phyloP scores from a whole-genome alignment of 2,113 vertebrate species.

The Psilopogon haemacephalus region DNA sequence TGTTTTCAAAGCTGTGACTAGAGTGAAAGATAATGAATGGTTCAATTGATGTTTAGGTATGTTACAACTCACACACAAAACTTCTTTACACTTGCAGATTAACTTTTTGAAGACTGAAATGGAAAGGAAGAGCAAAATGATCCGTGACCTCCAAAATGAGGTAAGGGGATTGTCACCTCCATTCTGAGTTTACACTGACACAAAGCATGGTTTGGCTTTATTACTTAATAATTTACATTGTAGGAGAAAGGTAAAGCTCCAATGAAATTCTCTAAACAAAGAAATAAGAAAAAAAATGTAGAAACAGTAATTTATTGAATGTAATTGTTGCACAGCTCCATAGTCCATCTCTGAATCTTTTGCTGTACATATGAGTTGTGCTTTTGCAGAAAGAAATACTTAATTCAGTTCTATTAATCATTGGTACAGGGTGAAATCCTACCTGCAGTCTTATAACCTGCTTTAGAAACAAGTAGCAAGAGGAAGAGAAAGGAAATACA shows the following conservation, averaged over 20 bases:
- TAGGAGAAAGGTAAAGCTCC: neutral
- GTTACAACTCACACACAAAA: neutral
- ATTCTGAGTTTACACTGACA: neutral
- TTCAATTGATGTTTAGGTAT: neutral
- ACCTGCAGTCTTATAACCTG: neutral
- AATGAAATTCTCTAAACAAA: neutral
- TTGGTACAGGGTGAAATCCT: neutral
- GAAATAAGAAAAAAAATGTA: neutral
- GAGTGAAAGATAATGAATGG: neutral
- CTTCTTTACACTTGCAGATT: constrained; percentile 80
- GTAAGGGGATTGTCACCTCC: constrained; percentile 68
- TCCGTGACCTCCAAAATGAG: constrained; percentile 97
- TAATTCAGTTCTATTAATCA: neutral
- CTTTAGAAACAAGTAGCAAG: neutral
- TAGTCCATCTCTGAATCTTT: neutral
- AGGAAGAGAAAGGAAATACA: neutral
- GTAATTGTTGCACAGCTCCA: neutral
- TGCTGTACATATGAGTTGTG: neutral
- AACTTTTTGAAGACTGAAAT: constrained; percentile 96
- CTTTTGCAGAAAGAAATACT: neutral
- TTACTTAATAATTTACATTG: neutral
- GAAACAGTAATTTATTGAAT: neutral
- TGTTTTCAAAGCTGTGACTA: neutral
- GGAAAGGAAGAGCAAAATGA: constrained; percentile 97
- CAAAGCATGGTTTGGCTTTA: neutral